Percentiles rank a stretch among this genome's conserved stretches.
Evolutionary conservation across 2,113 vertebrate genomes (phyloP).

Genomic region (Bubalus kerabau): DNA sequence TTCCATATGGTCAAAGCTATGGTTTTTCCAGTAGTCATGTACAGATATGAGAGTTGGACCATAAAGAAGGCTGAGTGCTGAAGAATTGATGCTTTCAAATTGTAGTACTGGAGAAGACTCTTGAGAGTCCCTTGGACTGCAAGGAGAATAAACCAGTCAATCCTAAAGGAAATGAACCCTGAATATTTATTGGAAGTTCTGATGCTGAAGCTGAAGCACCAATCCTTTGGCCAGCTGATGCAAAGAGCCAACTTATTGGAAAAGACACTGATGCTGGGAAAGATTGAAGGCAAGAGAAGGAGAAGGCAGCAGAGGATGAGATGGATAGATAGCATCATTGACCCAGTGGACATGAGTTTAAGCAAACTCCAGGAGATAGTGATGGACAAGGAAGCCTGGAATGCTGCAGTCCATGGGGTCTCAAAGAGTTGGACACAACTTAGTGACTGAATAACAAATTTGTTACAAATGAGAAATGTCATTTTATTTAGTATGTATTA

Average conservation of each 20-base stretch:
- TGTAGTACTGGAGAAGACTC: not conserved
- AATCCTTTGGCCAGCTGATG: not conserved
- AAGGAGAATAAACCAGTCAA: not conserved
- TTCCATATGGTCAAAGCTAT: not conserved
- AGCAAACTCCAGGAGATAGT: not conserved
- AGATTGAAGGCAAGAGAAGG: not conserved
- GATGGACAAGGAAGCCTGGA: not conserved
- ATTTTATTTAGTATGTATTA: constrained; percentile 25
- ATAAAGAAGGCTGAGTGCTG: not conserved
- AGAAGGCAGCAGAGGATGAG: not conserved
- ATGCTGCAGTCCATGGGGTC: not conserved
- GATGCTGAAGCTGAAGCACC: not conserved
- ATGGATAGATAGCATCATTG: not conserved
- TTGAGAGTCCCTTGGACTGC: not conserved
- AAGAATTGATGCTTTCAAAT: not conserved
- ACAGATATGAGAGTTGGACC: not conserved
- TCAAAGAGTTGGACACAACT: not conserved
- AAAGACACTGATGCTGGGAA: not conserved
- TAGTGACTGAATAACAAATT: not conserved
- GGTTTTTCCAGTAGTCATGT: not conserved
- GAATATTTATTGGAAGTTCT: not conserved
- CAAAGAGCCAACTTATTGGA: not conserved
- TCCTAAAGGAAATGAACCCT: not conserved
- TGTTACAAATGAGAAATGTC: not conserved
- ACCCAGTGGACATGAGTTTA: not conserved